Evolutionary conservation across 2,888 invertebrate species (phyloP).

Genomic region (Cephus rjabovi): DNA sequence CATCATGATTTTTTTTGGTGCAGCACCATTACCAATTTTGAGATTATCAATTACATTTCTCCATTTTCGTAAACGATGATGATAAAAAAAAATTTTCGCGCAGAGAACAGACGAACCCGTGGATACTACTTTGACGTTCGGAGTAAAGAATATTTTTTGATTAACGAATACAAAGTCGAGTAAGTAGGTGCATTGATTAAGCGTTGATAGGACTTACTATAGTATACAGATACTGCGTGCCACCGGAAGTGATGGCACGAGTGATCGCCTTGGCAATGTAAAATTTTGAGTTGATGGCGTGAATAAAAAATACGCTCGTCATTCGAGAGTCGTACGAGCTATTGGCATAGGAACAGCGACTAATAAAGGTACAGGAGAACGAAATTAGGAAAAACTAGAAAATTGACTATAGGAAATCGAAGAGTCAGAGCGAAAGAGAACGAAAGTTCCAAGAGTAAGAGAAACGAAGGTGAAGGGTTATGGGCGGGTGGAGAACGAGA

Average conservation of each 20-base stretch:
- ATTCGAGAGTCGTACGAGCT: background rate
- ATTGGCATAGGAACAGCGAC: background rate
- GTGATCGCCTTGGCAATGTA: background rate
- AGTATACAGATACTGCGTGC: background rate
- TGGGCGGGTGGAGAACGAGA: background rate
- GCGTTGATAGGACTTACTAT: background rate
- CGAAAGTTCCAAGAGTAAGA: background rate
- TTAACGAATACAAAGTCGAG: background rate
- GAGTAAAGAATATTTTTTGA: background rate
- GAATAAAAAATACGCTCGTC: background rate
- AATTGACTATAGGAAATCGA: background rate
- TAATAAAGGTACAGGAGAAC: background rate
- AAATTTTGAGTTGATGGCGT: background rate
- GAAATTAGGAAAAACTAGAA: background rate
- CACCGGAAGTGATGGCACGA: background rate
- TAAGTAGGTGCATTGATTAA: background rate
- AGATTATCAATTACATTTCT: background rate
- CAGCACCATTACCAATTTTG: too few relatives aligned
- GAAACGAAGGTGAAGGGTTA: background rate
- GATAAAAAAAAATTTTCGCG: background rate
- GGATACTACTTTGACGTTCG: background rate
- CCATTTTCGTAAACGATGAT: background rate
- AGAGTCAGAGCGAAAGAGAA: background rate
- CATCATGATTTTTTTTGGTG: too few relatives aligned
- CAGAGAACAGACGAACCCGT: background rate